These are phyloP conservation scores for Chlorocebus sabaeus DNA, from an alignment of 2,113 vertebrate genomes.

Conservation along the genomic window DNA sequence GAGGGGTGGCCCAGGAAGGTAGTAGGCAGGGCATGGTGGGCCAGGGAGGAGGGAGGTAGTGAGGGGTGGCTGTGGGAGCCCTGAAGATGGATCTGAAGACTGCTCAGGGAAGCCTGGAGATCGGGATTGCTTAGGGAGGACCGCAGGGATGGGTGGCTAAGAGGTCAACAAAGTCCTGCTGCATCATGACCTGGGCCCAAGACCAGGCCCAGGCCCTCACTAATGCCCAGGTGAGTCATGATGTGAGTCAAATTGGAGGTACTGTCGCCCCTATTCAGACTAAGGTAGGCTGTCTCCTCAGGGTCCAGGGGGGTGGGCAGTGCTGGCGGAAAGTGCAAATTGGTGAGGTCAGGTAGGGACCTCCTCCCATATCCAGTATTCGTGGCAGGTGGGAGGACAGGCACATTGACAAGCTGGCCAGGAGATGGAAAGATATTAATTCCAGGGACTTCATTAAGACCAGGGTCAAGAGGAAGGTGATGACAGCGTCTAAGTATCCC, in stretches of 20 bases:
- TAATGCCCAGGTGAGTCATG: slow-evolving; percentile 92
- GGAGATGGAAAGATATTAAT: slow-evolving; percentile 93
- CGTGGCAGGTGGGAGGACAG: slow-evolving; percentile 85
- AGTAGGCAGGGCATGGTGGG: slow-evolving; percentile 85
- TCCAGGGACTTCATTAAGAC: slow-evolving; percentile 94
- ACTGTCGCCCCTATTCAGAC: slow-evolving; percentile 90
- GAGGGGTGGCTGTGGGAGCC: slow-evolving; percentile 89
- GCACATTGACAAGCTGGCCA: slow-evolving; percentile 87
- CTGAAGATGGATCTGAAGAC: slow-evolving; percentile 90
- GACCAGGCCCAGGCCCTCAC: slow-evolving; percentile 63
- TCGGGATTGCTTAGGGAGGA: slow-evolving; percentile 95
- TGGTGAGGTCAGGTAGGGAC: slow-evolving; percentile 94
- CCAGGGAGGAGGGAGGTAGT: slow-evolving; percentile 86
- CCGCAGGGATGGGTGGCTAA: slow-evolving; percentile 92
- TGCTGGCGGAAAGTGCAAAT: slow-evolving; percentile 92
- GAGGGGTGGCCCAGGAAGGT: slow-evolving; percentile 87
- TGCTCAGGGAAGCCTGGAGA: slow-evolving; percentile 91
- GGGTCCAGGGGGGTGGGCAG: slow-evolving; percentile 92
- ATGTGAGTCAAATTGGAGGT: slow-evolving; percentile 92
- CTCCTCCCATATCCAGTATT: slow-evolving; percentile 86
- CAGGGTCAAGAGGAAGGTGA: slow-evolving; percentile 89
- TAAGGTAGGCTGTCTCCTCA: slow-evolving; percentile 87
- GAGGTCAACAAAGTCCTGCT: slow-evolving; percentile 86
- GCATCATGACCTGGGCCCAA: slow-evolving; percentile 36
- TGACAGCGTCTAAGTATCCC: slow-evolving; percentile 93